phyloP scores from a whole-genome alignment of 92 coral and sea anemone species.

The Parazoanthus swiftii region DNA sequence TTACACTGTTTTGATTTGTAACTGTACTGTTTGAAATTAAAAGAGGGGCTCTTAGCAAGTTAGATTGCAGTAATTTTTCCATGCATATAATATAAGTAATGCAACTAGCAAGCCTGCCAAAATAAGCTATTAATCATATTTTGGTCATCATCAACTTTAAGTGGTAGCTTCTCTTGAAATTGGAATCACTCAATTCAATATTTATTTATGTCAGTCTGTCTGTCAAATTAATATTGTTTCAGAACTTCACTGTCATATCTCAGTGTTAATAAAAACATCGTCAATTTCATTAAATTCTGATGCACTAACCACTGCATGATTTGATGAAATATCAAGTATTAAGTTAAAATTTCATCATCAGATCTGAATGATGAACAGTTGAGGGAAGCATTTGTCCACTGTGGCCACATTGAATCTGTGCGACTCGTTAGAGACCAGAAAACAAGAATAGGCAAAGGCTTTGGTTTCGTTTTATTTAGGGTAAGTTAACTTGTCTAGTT shows the following conservation, averaged over 20 bases:
- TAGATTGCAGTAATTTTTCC: no score
- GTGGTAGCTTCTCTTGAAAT: background rate
- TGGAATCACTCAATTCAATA: background rate
- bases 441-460: slow-evolving; percentile 94
- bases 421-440: slow-evolving; percentile 84
- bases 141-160: background rate
- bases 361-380: slow-evolving; percentile 83
- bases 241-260: no score
- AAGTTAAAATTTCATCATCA: background rate
- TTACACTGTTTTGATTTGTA: no score
- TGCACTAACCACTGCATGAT: no score
- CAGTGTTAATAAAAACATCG: no score
- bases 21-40: no score
- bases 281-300: no score
- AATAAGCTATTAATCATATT: background rate
- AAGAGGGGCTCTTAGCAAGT: no score
- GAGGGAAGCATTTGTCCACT: slow-evolving; percentile 67
- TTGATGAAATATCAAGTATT: no score
- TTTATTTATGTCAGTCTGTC: no score
- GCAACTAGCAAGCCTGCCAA: background rate
- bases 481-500: slow-evolving; percentile 41
- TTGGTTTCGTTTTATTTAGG: slow-evolving; percentile 89
- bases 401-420: slow-evolving; percentile 85
- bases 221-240: no score
- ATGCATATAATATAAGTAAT: background rate